These are phyloP conservation scores for Hemicrepidius hirtus DNA, from an alignment of 2,888 invertebrate genomes.

Conservation along the genomic window DNA sequence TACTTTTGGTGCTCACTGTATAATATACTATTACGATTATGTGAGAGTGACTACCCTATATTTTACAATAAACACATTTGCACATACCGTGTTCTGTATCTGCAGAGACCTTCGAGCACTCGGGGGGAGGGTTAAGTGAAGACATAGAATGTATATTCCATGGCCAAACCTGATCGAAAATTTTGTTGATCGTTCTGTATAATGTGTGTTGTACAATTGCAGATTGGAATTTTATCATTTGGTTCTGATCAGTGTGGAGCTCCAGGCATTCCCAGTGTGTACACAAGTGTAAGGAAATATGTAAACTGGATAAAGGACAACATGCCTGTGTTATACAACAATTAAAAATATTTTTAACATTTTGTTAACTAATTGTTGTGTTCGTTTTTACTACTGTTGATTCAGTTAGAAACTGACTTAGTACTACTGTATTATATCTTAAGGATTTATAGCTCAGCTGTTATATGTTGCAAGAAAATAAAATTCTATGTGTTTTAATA, in stretches of 20 bases:
- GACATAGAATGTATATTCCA: too few species aligned
- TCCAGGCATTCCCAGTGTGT: conserved; percentile 84
- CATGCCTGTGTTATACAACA: conserved; percentile 71
- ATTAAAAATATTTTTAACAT: background rate
- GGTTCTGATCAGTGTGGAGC: conserved; percentile 87
- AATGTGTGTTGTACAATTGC: conserved; percentile 57
- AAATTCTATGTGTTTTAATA: conserved; percentile 3
- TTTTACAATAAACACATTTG: too few species aligned
- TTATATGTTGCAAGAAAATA: background rate
- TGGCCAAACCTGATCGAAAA: too few species aligned
- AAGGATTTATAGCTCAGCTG: too few species aligned
- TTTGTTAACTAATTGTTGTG: background rate
- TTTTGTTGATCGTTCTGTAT: too few species aligned
- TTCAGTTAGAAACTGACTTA: background rate
- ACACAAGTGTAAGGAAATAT: conserved; percentile 84
- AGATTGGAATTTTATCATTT: conserved; percentile 88
- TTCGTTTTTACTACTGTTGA: background rate
- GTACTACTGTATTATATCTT: background rate
- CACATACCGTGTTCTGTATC: too few species aligned
- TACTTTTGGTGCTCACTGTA: too few species aligned
- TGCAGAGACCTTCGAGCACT: too few species aligned
- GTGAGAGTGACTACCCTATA: too few species aligned
- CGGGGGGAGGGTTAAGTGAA: too few species aligned
- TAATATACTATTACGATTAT: too few species aligned
- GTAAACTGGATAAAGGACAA: conserved; percentile 85